Evolutionary conservation across 2,113 vertebrate genomes (phyloP), one percentile per base, ranked within the genome.

Genomic region (Onychorhynchus coronatus): DNA sequence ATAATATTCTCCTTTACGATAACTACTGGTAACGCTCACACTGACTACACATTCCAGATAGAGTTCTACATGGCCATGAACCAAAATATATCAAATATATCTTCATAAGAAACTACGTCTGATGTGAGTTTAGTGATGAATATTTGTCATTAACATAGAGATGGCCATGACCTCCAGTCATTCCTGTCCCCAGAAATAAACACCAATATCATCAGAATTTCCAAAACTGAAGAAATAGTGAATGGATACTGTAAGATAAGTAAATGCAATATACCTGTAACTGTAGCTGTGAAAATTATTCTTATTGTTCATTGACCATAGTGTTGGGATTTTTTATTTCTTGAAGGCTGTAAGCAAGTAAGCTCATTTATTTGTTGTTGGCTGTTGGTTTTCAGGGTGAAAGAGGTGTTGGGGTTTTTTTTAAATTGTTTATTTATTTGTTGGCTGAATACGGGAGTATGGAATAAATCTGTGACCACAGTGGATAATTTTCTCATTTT

Each of bases 371-470:
- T 72, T 53, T 90, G 3, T 47, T 61, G 12, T 61, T 82, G 27
- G 7, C 9, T 85, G 6, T 23, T 63, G 21, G 2, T 62, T 86
- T 92, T 83, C 27, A 79, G 4, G 7, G 9, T 9, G 3, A 68
- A 8, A 47, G 3, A 2, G 4, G 3, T 24, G 7, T 8, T 24
- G 1, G 0, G 21, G 5, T 6, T 18, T 1, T 5, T 3, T 16
- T 1, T 7, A 21, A 75, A 42, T 5, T 68, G 7, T 9, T 52
- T 59, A 15, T 61, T 77, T 66, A 21, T 72, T 72, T 19, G 3
- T 55, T 74, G 30, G 3, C 17, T 67, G 35, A 47, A 52, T 78
- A 50, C 3, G 37, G 9, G 35, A 30, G 61, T 71, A 81, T 77
- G 16, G 24, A 67, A 84, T 62, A 84, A 53, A 59, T 55, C 33